phyloP scores from a whole-genome alignment of 2,888 invertebrate species.

The Ischnura elegans region DNA sequence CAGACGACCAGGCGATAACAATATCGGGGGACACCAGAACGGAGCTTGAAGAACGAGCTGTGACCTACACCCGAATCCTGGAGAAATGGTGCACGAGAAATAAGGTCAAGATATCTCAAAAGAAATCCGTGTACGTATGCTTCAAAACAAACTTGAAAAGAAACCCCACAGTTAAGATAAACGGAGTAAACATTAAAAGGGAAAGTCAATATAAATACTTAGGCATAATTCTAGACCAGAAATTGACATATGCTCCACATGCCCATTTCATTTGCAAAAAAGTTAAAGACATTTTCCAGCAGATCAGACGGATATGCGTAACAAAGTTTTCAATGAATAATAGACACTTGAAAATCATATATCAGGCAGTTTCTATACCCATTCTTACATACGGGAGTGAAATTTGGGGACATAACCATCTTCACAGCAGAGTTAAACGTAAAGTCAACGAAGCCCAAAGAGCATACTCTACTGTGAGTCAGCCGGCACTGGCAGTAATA shows the following conservation, averaged over 20 bases:
- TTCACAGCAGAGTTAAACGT: background rate
- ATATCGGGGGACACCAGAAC: background rate
- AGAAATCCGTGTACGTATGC: background rate
- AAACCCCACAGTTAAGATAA: background rate
- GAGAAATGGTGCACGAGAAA: background rate
- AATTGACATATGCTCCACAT: background rate
- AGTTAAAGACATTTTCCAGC: background rate
- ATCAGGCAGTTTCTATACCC: background rate
- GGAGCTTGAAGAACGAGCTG: background rate
- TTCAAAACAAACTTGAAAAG: background rate
- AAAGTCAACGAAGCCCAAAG: background rate
- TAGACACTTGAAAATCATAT: background rate
- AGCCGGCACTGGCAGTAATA: background rate
- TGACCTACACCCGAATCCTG: background rate
- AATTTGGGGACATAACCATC: background rate
- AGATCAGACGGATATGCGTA: background rate
- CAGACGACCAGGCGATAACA: background rate
- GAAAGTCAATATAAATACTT: background rate
- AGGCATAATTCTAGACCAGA: background rate
- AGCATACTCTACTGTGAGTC: no score
- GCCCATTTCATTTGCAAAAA: background rate
- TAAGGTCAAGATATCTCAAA: background rate
- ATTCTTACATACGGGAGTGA: background rate
- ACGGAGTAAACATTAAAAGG: background rate
- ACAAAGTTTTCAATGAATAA: background rate